Evolutionary conservation across 2,888 invertebrate genomes (phyloP).

Genomic region (Napeogenes sylphis): DNA sequence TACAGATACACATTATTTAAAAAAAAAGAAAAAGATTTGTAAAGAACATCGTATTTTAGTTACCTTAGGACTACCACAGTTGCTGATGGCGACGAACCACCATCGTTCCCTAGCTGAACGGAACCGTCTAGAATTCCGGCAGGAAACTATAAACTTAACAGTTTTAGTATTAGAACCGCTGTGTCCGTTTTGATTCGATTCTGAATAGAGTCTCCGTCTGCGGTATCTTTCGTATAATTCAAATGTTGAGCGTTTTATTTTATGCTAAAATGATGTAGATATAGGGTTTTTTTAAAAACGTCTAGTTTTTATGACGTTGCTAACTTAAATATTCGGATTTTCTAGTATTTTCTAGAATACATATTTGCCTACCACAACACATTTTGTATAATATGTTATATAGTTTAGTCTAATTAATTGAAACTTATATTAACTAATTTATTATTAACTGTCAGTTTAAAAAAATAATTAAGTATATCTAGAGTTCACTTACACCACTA

Average conservation of each 20-base stretch:
- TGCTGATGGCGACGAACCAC: constrained; percentile 95
- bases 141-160: constrained; percentile 71
- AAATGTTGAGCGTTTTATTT: constrained; percentile 63
- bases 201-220: constrained; percentile 53
- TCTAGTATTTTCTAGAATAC: too few species aligned
- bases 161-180: constrained; percentile 34
- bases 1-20: too few species aligned
- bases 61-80: constrained; percentile 84
- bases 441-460: too few species aligned
- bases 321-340: too few species aligned
- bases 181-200: constrained; percentile 36
- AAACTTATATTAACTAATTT: too few species aligned
- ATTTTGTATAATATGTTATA: too few species aligned
- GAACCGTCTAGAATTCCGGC: constrained; percentile 84
- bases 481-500: constrained; percentile 45
- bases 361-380: too few species aligned
- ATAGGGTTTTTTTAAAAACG: too few species aligned
- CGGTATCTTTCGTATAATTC: constrained; percentile 55
- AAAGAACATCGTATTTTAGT: too few species aligned
- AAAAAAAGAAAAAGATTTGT: too few species aligned
- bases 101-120: constrained; percentile 90
- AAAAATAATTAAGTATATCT: not conserved
- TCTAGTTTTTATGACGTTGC: not conserved
- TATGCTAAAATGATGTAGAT: constrained; percentile 44
- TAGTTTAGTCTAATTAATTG: not conserved